Base-by-base conservation (phyloP, 2,797 vertebrate genomes). In the Eulemur albifrons region DNA sequence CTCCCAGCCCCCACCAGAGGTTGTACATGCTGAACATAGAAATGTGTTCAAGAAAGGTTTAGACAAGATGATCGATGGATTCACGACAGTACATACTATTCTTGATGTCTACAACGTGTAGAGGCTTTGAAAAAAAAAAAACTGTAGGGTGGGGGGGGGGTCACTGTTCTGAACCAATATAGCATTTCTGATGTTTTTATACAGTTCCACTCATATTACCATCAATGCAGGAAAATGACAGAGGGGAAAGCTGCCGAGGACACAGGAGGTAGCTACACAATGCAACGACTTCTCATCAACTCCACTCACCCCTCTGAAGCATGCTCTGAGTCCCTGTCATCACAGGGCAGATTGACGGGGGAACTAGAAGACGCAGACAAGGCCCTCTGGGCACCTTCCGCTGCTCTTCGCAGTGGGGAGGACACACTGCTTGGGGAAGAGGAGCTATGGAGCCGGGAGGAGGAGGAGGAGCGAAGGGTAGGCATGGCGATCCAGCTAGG, bases 221-320 rank as follows among this genome's bases (percentile, higher is more conserved):
- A 45, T 8, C 21, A 45, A 45, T n/a, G 45, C 2, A 50, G 17
- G 7, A 93, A 85, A 80, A 52, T 5, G 25, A 73, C 4, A 65
- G n/a, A 61, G 30, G 12, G 3, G 13, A 88, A 80, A 93, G 69
- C 45, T 77, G 38, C 30, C 2, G 0, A 9, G 7, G 40, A 45
- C 9, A 52, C 23, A 38, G 45, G 38, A 87, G 17, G 65, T 38
- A 38, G 70, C 54, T 0, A 3, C 32, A 11, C 38, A 63, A 73
- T 2, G 18, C 32, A 90, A 70, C 18, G 14, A 45, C 18, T 67
- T 76, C 50, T 93, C 67, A 14, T 30, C 38, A 43, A 59, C 43
- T 76, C 61, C 76, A 97, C 98, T 98, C 92, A 98, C 98, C 93
- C 67, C 32, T 96, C 45, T 30, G 81, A 67, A 63, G 54, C 12